Evolutionary conservation across 2,888 invertebrate genomes (phyloP).

Genomic region (Perizoma flavofasciatum): DNA sequence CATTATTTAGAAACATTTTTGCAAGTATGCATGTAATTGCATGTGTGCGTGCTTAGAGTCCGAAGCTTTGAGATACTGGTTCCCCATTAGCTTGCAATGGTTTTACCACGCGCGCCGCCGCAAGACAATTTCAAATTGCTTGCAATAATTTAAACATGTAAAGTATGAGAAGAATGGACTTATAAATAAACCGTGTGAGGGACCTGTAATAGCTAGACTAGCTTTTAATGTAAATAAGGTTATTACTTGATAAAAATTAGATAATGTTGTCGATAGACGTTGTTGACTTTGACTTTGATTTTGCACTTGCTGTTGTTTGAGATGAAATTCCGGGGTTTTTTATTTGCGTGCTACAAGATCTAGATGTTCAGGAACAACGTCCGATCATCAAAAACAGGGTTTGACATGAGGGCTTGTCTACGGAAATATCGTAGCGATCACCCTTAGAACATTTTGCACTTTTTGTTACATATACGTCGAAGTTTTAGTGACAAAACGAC

Average conservation of each 20-base stretch:
- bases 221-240: no score
- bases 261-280: no score
- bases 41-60: conserved; percentile 7
- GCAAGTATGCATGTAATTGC: background rate
- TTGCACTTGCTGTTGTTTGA: no score
- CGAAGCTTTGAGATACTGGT: conserved; percentile 20
- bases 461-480: background rate
- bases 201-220: conserved; percentile 29
- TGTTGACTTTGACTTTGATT: no score
- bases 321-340: no score
- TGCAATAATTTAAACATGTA: conserved; percentile 65
- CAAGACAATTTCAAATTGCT: conserved; percentile 72
- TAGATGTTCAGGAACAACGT: no score
- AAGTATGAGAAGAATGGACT: conserved; percentile 63
- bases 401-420: no score
- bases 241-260: no score
- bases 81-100: conserved; percentile 26
- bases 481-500: background rate
- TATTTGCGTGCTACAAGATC: no score
- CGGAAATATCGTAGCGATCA: no score
- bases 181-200: conserved; percentile 63
- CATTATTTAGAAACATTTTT: background rate
- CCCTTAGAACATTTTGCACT: no score
- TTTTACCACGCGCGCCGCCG: conserved; percentile 51
- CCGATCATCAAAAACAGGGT: no score